Evolutionary conservation across 2,888 invertebrate species (phyloP).

Genomic region (Drosophila phalerata): DNA sequence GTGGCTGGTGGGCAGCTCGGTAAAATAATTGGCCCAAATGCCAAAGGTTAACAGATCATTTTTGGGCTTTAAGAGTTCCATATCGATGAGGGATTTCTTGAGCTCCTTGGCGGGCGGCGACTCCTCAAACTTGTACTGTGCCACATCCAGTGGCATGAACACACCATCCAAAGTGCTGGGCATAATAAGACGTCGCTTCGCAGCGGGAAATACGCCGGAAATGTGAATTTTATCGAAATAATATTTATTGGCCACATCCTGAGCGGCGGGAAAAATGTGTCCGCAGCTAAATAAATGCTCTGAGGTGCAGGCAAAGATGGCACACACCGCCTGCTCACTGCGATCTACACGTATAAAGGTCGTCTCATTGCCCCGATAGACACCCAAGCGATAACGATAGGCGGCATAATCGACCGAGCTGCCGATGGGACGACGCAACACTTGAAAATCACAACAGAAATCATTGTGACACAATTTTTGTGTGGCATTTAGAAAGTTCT

Average conservation of each 20-base stretch:
- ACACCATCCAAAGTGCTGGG: constrained; percentile 78
- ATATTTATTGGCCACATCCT: constrained; percentile 60
- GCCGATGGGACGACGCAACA: constrained; percentile 42
- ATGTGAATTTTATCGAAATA: constrained; percentile 77
- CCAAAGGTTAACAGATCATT: constrained; percentile 83
- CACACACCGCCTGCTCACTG: constrained; percentile 86
- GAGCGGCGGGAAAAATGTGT: constrained; percentile 64
- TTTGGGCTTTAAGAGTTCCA: constrained; percentile 59
- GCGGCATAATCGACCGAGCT: constrained; percentile 49
- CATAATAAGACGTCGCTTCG: constrained; percentile 74
- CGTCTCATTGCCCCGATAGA: constrained; percentile 71
- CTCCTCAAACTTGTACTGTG: constrained; percentile 67
- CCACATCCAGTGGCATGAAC: constrained; percentile 71
- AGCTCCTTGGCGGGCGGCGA: constrained; percentile 22
- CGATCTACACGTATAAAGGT: constrained; percentile 83
- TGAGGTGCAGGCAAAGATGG: constrained; percentile 86
- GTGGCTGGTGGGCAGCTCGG: constrained; percentile 52
- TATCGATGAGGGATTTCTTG: constrained; percentile 35
- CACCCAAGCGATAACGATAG: constrained; percentile 80
- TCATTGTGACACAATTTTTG: constrained; percentile 29
- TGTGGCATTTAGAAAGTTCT: constrained; percentile 38
- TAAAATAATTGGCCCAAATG: constrained; percentile 82
- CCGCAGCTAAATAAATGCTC: constrained; percentile 84
- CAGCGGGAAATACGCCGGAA: constrained; percentile 68
- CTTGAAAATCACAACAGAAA: constrained; percentile 84